Conservation (phyloP, 35 echinoderm and acorn worm genomes). For the Anneissia japonica region DNA sequence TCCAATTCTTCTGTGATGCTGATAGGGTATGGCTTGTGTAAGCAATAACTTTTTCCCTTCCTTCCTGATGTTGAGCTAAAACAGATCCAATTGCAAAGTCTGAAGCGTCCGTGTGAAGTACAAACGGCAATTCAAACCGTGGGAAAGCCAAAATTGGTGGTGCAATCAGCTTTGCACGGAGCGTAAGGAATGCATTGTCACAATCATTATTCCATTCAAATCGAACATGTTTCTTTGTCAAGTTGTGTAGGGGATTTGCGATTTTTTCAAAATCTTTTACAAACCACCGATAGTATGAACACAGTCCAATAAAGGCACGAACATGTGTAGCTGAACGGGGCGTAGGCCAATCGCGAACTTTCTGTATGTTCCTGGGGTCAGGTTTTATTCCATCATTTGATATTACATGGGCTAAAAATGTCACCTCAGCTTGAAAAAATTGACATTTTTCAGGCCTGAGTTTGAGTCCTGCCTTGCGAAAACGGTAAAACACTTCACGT, state of each 20-base stretch:
- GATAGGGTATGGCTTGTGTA: conserved; percentile 48
- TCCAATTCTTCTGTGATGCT: background rate
- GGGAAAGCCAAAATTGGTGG: conserved; percentile 19
- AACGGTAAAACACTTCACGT: no score
- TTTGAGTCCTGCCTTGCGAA: no score
- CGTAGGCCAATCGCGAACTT: no score
- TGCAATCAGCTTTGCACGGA: background rate
- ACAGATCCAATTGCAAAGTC: conserved; percentile 50
- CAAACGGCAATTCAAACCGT: conserved; percentile 23
- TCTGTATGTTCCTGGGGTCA: no score
- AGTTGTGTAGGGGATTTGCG: background rate
- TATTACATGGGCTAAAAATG: no score
- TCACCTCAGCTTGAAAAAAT: no score
- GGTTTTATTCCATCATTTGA: no score
- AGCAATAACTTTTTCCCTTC: conserved; percentile 45
- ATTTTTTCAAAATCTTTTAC: conserved; percentile 15
- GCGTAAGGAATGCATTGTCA: background rate
- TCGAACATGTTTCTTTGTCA: conserved; percentile 5
- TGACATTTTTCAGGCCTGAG: no score
- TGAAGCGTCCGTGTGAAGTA: conserved; percentile 46
- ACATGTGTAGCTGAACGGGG: no score
- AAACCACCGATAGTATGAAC: conserved; percentile 18
- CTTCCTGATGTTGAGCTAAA: conserved; percentile 50
- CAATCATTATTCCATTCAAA: conserved; percentile 44
- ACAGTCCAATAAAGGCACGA: no score